Evolutionary conservation across 2,888 invertebrate genomes (phyloP), one percentile per base, ranked within the genome.

Genomic region (Sympetrum striolatum): DNA sequence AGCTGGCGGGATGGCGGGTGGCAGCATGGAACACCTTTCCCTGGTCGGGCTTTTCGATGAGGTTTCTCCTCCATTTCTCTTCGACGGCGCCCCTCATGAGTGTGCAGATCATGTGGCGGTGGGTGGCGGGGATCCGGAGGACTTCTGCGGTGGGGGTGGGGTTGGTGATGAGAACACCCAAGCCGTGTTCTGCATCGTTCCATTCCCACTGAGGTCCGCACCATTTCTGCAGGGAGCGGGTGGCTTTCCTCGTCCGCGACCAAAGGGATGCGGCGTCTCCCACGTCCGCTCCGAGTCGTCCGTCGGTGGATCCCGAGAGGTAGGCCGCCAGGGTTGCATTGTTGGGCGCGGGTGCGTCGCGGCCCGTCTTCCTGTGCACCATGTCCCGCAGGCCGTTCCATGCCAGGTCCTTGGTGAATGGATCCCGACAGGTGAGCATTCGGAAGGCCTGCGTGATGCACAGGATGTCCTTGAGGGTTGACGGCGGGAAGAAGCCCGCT

Each of bases 401-500:
- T 0, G 93, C 93, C n/a, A 92, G 90, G 0, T 80, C 31, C 2
- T 91, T 64, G 18, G 92, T 92, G 2, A 90, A 44, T 22, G 81
- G 10, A 90, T 93, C 92, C 22, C 44, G 81, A 12, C 92, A 91
- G 8, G 92, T 92, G 82, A 93, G 91, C 91, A 93, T 92, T 44
- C 92, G 91, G 91, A 92, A 93, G 0, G 92, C 93, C 44, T 93
- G 93, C 0, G 92, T 92, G 8, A 93, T 92, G 22, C 92, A 91
- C 35, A 91, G 81, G 10, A 92, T 91, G 35, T 93, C 93, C 0
- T 91, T 92, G 37, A 92, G 91, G 91, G 93, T 93, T 0, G 92
- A 92, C 2, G 93, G 92, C n/a, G 93, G 93, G 1, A 93, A 91
- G 0, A 93, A 80, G 0, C 93, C 93, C 18, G 92, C 92, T 0